These are phyloP conservation scores for Octodon degus DNA, from an alignment of 2,113 vertebrate species.

Conservation along the genomic window DNA sequence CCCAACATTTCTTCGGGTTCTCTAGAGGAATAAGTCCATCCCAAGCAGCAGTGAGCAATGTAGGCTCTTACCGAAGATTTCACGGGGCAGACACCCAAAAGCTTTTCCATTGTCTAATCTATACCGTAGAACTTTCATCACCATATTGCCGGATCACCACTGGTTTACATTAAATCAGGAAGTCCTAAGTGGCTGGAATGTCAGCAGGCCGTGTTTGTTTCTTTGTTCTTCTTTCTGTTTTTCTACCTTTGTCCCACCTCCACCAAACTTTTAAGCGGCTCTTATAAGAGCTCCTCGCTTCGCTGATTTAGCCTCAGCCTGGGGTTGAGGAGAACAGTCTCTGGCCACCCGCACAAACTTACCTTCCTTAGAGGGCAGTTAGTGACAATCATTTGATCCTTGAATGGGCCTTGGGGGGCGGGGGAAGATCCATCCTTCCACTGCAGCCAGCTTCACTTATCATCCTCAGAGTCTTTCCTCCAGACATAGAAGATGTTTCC, in stretches of 20 bases:
- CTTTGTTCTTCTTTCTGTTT: background rate
- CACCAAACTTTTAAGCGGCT: background rate
- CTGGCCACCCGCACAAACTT: background rate
- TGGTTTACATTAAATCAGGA: background rate
- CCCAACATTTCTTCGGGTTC: background rate
- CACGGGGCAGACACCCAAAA: background rate
- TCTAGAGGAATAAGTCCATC: background rate
- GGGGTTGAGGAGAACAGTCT: background rate
- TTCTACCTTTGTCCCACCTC: background rate
- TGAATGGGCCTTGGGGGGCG: background rate
- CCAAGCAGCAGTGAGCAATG: background rate
- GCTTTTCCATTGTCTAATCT: background rate
- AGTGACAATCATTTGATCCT: background rate
- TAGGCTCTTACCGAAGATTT: constrained; percentile 5
- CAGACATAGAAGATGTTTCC: constrained; percentile 42
- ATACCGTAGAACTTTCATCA: background rate
- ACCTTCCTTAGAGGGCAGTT: background rate
- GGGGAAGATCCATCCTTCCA: background rate
- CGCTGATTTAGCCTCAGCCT: background rate
- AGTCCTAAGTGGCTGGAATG: background rate
- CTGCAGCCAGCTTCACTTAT: background rate
- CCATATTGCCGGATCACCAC: background rate
- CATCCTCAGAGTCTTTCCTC: constrained; percentile 32
- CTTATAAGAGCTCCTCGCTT: background rate
- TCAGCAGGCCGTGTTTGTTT: background rate